Conservation (phyloP, 2,888 invertebrate genomes). For the Ectemnius continuus region DNA sequence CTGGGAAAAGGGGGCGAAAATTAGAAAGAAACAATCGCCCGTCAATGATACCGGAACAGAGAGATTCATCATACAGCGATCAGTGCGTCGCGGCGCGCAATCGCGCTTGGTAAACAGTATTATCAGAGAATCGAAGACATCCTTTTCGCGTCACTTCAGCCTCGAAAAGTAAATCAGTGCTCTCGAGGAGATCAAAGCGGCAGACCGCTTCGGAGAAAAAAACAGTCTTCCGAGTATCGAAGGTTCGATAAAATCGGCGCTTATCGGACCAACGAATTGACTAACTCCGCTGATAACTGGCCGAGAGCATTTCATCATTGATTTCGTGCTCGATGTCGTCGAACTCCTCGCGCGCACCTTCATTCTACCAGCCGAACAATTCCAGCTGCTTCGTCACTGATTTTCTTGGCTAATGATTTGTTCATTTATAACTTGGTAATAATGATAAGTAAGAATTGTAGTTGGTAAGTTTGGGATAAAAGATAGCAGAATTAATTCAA, state of each 20-base stretch:
- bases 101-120: conserved; percentile 48
- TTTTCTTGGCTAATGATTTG: too few relatives aligned
- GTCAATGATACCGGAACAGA: conserved; percentile 24
- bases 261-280: conserved; percentile 52
- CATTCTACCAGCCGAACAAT: too few relatives aligned
- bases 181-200: conserved; percentile 52
- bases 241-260: conserved; percentile 41
- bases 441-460: too few relatives aligned
- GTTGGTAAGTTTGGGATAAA: too few relatives aligned
- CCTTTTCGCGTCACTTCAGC: conserved; percentile 34
- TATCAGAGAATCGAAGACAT: conserved; percentile 51
- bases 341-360: too few relatives aligned
- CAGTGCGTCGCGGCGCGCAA: conserved; percentile 33
- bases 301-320: too few relatives aligned
- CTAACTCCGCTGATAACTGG: conserved; percentile 38
- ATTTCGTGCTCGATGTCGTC: too few relatives aligned
- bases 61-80: conserved; percentile 12
- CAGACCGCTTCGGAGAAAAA: conserved; percentile 38
- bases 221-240: conserved; percentile 39
- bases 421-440: too few relatives aligned
- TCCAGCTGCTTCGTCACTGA: too few relatives aligned
- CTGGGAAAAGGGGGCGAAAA: too few relatives aligned
- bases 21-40: neutral
- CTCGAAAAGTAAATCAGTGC: conserved; percentile 53
- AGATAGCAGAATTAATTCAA: too few relatives aligned